Base-by-base conservation (phyloP, 2,888 invertebrate species). In the Plemyria rubiginata region DNA sequence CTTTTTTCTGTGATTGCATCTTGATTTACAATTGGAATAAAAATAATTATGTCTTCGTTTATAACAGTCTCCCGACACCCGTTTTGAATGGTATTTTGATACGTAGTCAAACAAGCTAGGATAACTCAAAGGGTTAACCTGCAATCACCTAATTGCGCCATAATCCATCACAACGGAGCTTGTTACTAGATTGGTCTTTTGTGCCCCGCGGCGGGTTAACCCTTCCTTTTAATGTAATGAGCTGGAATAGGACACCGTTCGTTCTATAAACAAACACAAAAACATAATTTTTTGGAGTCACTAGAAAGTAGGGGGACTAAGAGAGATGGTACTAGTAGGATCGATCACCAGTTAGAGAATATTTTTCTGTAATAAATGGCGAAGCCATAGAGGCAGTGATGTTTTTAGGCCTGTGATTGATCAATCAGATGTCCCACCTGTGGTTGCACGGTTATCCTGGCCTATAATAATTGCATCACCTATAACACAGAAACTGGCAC, bases 81-180 rank as follows among this genome's bases (percentile, higher is more conserved):
- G 36, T 1, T 45, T 16, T 16, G 16, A 45, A 11, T 45, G 45
- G 1, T 45, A 9, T 45, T 45, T 45, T 45, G 4, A 38, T 38
- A 38, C 11, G 11, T 16, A 45, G 45, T 4, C 55, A 48, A 29
- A 28, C 16, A 50, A 56, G 48, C 48, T 56, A 38, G 36, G 49
- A 38, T 41, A 45, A 52, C 15, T 46, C 66, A 56, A 70, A 72
- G 74, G 78, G 76, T 77, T 70, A 72, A 70, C 66, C 62, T 57
- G 67, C 79, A 76, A 79, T 79, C 71, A 77, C 66, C 73, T 76
- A 79, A 79, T 79, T 74, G 80, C 70, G 48, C 71, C 59, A 62
- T 78, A 78, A 79, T 77, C 80, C 75, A 72, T 69, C 74, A 67
- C 69, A 71, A 71, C 57, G 70, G 55, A 71, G 70, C 62, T 54